A percentile compares a stretch with the other conserved stretches of the same genome.
Conservation (phyloP, 2,113 vertebrate species). For the Baryphthengus martii region DNA sequence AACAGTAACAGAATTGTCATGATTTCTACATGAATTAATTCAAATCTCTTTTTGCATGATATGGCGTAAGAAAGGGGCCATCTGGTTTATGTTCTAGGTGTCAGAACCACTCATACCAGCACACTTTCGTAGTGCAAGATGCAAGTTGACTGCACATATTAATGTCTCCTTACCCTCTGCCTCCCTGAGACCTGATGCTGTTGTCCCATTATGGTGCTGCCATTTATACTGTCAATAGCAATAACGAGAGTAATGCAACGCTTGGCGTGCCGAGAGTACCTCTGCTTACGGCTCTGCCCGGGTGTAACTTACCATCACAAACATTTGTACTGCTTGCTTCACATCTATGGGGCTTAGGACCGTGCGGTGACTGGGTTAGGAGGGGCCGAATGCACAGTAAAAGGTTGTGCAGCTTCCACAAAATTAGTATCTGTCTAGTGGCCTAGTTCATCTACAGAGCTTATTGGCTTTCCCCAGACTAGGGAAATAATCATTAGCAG, state of each 20-base stretch:
- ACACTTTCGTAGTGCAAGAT: neutral
- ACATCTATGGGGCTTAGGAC: fast-evolving
- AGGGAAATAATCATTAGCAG: neutral
- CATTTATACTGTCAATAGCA: neutral
- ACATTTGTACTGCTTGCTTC: neutral
- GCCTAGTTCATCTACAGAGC: neutral
- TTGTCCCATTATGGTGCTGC: conserved; percentile 21
- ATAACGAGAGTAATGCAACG: neutral
- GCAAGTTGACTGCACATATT: conserved; percentile 56
- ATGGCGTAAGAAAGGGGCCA: conserved; percentile 67
- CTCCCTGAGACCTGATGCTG: conserved; percentile 22
- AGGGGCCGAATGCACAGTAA: neutral
- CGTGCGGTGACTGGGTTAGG: neutral
- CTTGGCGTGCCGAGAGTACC: neutral
- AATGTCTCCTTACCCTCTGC: conserved; percentile 52
- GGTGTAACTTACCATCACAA: neutral
- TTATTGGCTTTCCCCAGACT: neutral
- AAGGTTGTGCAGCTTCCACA: neutral
- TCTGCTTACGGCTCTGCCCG: neutral
- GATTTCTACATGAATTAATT: conserved; percentile 68
- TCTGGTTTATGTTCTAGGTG: conserved; percentile 68
- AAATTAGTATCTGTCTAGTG: neutral
- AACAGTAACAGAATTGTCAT: conserved; percentile 59
- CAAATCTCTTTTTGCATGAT: conserved; percentile 59
- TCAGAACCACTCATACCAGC: conserved; percentile 70